Evolutionary conservation across 2,888 invertebrate species (phyloP), one percentile per base, ranked within the genome.

Genomic region (Melangyna quadrimaculata): DNA sequence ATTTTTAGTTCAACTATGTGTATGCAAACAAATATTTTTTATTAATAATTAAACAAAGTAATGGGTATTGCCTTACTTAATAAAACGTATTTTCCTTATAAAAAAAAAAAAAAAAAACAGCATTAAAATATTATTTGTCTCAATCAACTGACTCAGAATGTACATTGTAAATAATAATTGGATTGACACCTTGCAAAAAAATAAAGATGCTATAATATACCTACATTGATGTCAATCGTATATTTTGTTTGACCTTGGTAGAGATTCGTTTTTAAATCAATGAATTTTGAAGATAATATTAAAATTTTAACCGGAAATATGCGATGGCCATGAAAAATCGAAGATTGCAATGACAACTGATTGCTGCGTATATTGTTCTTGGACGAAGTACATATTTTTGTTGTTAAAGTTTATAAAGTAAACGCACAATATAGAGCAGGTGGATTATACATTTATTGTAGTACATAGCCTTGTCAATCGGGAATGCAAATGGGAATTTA

Each of bases 271-370:
- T 51, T 35, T 65, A 55, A 61, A 73, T 57, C 45, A 79, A 48
- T 72, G 51, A 57, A 72, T 79, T 79, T 53, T 24, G 24, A 35
- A 61, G 48, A 74, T 79, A 59, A 32, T 59, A n/a, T n/a, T n/a
- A n/a, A n/a, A 22, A 71, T 43, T 77, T 72, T 24, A 61, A 77
- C 80, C 71, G 80, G 84, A 84, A 84, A 75, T 63, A 17, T 61
- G n/a, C n/a, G 14, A 45, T 59, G 78, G 27, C 78, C 82, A 32
- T 73, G 73, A 45, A 32, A 35, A 12, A 35, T 35, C n/a, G 10
- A 53, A 24, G 35, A 73, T 35, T 70, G 55, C 65, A 53, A 73
- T 35, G 43, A 82, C 53, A 59, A 57, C 2, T 59, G 37, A 48
- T 71, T 53, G n/a, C n/a, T n/a, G n/a, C n/a, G n/a, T 63, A 29